These are phyloP conservation scores for Sitta europaea DNA, from an alignment of 2,113 vertebrate species.

Conservation along the genomic window DNA sequence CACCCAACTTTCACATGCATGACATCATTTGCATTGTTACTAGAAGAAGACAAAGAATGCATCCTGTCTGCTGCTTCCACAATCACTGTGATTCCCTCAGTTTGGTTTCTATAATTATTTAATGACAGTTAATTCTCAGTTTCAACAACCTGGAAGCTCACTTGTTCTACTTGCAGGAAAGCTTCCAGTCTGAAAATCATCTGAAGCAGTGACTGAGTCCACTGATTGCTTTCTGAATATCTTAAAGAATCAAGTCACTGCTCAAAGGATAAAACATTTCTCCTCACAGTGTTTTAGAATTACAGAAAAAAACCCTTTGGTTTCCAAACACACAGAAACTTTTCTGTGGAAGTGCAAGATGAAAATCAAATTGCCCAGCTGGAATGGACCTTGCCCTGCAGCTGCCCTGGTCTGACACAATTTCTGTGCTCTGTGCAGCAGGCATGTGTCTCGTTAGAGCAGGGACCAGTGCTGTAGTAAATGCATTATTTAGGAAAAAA, in stretches of 20 bases:
- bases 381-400: neutral
- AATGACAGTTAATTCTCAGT: neutral
- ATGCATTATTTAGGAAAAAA: neutral
- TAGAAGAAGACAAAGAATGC: neutral
- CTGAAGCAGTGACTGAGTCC: neutral
- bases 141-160: accelerated
- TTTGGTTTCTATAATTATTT: neutral
- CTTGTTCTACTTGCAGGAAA: neutral
- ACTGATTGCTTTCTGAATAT: neutral
- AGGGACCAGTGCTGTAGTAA: neutral
- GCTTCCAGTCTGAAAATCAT: neutral
- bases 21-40: neutral
- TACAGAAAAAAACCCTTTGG: neutral
- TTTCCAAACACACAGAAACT: neutral
- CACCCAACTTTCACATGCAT: neutral
- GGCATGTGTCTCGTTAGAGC: neutral
- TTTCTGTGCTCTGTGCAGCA: neutral
- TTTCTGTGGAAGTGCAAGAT: neutral
- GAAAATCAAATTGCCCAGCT: neutral
- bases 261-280: neutral
- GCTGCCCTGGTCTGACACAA: neutral
- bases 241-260: neutral
- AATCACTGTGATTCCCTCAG: neutral
- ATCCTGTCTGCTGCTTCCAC: neutral
- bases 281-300: neutral